phyloP scores from a whole-genome alignment of 2,797 vertebrate species.

The Sorex maritimensis region DNA sequence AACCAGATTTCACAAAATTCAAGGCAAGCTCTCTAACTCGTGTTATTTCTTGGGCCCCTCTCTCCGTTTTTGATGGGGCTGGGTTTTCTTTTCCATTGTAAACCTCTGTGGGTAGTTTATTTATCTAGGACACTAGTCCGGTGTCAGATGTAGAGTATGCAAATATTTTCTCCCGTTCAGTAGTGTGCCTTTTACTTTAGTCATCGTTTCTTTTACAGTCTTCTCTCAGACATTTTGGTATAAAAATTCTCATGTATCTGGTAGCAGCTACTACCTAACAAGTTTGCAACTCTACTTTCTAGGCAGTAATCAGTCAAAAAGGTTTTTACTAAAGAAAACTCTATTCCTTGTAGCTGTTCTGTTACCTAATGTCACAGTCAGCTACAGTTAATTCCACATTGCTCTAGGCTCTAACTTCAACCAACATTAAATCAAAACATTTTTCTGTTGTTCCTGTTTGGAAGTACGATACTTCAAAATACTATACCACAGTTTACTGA shows the following conservation, averaged over 20 bases:
- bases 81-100: too few species aligned
- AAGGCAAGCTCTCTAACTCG: too few species aligned
- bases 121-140: too few species aligned
- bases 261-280: slow-evolving; percentile 18
- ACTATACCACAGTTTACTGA: not conserved
- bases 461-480: slow-evolving; percentile 22
- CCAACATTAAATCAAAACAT: slow-evolving; percentile 21
- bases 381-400: slow-evolving; percentile 38
- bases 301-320: not conserved
- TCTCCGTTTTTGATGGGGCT: too few species aligned
- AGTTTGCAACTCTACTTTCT: slow-evolving; percentile 15
- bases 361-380: slow-evolving; percentile 12
- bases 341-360: not conserved
- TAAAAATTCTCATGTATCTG: slow-evolving; percentile 45
- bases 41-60: too few species aligned
- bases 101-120: too few species aligned
- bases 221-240: slow-evolving; percentile 25
- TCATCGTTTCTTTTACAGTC: too few species aligned
- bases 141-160: too few species aligned
- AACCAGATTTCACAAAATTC: too few species aligned
- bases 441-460: slow-evolving; percentile 6
- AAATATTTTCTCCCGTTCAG: too few species aligned
- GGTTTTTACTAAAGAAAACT: slow-evolving; percentile 6
- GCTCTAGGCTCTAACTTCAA: slow-evolving; percentile 7
- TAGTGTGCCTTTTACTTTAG: too few species aligned